Evolutionary conservation across 2,113 vertebrate species (phyloP).

Genomic region (Morone chrysops): DNA sequence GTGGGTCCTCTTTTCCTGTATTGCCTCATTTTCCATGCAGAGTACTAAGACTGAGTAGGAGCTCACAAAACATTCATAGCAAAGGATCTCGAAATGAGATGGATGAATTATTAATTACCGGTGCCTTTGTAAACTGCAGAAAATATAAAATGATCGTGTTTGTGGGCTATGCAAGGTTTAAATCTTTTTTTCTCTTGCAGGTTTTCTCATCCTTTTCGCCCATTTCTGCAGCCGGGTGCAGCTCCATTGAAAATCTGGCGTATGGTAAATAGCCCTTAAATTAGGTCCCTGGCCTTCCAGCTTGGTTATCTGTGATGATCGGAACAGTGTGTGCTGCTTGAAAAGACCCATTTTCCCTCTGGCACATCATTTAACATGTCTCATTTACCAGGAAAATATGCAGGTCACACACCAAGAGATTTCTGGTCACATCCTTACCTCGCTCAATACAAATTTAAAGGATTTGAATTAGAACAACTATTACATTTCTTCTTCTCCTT

Average conservation of each 20-base stretch:
- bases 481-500: constrained; percentile 59
- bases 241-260: constrained; percentile 65
- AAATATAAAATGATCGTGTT: constrained; percentile 38
- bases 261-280: constrained; percentile 81
- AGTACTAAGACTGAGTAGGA: constrained; percentile 17
- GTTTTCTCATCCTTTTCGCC: constrained; percentile 34
- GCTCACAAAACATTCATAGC: constrained; percentile 50
- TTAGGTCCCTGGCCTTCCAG: constrained; percentile 77
- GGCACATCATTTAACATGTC: constrained; percentile 80
- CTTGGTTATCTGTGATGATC: constrained; percentile 82
- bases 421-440: constrained; percentile 75
- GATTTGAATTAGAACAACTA: constrained; percentile 76
- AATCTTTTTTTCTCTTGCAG: constrained; percentile 39
- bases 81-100: constrained; percentile 45
- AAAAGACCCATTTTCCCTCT: constrained; percentile 78
- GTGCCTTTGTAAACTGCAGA: constrained; percentile 32
- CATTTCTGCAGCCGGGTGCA: constrained; percentile 46
- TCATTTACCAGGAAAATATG: constrained; percentile 80
- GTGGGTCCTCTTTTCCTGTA: constrained; percentile 12
- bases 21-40: constrained; percentile 25
- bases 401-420: constrained; percentile 77
- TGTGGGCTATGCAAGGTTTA: neutral
- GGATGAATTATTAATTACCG: constrained; percentile 64
- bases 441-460: constrained; percentile 73
- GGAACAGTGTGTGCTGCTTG: constrained; percentile 79